A percentile compares a stretch with the other conserved stretches of the same genome.
Evolutionary conservation across 2,888 invertebrate species (phyloP).

Genomic region (Strigamia crassipes): DNA sequence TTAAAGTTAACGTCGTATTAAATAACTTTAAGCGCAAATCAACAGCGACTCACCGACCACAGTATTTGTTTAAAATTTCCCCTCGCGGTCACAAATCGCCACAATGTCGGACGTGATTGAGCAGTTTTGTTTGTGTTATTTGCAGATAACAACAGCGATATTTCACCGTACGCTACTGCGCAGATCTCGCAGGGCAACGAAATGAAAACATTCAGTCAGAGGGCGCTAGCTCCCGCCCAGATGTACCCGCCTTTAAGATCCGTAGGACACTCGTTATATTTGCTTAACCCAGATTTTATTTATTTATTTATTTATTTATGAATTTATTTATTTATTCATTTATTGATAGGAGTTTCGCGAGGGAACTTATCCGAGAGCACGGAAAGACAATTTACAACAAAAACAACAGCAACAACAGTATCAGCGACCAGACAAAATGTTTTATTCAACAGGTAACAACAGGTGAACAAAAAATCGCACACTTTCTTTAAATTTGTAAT

Average conservation of each 20-base stretch:
- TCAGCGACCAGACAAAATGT: slow-evolving; percentile 28
- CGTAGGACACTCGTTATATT: slow-evolving; percentile 39
- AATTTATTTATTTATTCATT: background rate
- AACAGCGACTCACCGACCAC: background rate
- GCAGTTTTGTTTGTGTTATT: background rate
- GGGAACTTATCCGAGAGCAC: slow-evolving; percentile 49
- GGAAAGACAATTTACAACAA: slow-evolving; percentile 46
- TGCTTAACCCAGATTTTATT: background rate
- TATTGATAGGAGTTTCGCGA: slow-evolving; percentile 43
- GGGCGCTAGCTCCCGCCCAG: slow-evolving; percentile 21
- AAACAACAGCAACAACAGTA: slow-evolving; percentile 6
- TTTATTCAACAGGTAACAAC: slow-evolving; percentile 46
- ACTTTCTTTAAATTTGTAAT: slow-evolving; percentile 29
- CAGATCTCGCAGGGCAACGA: slow-evolving; percentile 49
- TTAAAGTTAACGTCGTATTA: slow-evolving; percentile 28
- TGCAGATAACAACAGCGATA: slow-evolving; percentile 45
- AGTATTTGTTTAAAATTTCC: slow-evolving; percentile 14
- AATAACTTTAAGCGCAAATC: slow-evolving; percentile 12
- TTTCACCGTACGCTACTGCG: slow-evolving; percentile 50
- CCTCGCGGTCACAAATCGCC: background rate
- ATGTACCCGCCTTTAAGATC: slow-evolving; percentile 48
- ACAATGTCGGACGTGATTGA: background rate
- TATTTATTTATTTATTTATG: background rate
- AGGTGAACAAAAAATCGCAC: slow-evolving; percentile 23
- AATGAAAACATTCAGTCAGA: slow-evolving; percentile 49